A percentile compares a stretch with the other conserved stretches of the same genome.
Evolutionary conservation across 2,888 invertebrate species (phyloP).

Genomic region (Thysanoteuthis rhombus): DNA sequence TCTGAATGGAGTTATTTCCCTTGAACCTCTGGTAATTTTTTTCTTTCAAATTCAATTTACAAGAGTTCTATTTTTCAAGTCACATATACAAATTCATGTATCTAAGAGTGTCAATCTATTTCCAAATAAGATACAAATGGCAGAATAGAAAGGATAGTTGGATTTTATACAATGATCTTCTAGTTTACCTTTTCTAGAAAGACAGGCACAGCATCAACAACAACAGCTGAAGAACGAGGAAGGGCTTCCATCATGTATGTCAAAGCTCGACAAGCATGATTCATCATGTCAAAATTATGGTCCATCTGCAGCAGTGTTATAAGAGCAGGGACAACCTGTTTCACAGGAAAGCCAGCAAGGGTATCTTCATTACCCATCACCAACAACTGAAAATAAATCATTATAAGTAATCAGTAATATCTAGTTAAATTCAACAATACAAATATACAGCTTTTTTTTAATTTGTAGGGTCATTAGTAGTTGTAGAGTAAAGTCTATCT

Average conservation of each 20-base stretch:
- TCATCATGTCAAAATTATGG: constrained; percentile 99
- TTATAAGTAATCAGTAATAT: too few relatives aligned
- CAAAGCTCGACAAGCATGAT: constrained; percentile 96
- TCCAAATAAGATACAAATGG: too few relatives aligned
- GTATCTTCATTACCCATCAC: constrained; percentile 99
- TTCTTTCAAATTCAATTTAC: too few relatives aligned
- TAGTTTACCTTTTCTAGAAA: constrained; percentile 82
- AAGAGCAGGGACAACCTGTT: constrained; percentile 95
- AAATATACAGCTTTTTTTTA: not conserved
- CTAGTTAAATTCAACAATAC: not conserved
- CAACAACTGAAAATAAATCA: constrained; percentile 73
- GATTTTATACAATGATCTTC: not conserved
- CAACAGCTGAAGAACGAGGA: constrained; percentile 90
- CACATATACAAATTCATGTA: too few relatives aligned
- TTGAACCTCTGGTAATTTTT: too few relatives aligned
- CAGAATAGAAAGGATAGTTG: not conserved
- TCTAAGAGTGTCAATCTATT: too few relatives aligned
- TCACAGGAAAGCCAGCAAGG: constrained; percentile 95
- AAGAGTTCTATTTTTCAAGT: too few relatives aligned
- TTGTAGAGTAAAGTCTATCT: too few relatives aligned
- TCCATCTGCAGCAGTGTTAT: constrained; percentile 93
- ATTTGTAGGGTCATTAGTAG: not conserved
- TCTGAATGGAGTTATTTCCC: too few relatives aligned
- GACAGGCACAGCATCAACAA: constrained; percentile 95
- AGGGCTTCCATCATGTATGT: constrained; percentile 99